Evolutionary conservation across 1,140 invertebrate genomes (phyloP).

Genomic region (Gryllus bimaculatus): DNA sequence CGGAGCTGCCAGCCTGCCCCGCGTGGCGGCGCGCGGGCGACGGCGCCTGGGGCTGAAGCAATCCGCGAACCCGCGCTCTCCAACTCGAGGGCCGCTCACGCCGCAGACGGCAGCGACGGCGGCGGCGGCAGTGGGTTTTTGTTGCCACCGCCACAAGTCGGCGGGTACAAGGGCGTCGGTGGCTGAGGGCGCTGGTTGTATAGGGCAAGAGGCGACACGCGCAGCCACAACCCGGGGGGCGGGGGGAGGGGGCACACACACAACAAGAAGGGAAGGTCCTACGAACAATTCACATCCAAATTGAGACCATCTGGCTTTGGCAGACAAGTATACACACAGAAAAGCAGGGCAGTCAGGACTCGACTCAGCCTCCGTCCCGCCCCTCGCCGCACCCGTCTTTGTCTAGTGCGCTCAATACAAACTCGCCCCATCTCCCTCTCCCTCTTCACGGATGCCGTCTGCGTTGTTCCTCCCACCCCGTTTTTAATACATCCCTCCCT

Average conservation of each 20-base stretch:
- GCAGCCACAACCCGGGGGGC: background rate
- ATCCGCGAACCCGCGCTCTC: too few relatives aligned
- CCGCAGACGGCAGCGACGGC: too few relatives aligned
- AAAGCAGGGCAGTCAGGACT: slow-evolving; percentile 9
- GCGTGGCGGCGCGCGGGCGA: too few relatives aligned
- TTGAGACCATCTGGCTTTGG: slow-evolving; percentile 23
- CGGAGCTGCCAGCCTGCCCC: too few relatives aligned
- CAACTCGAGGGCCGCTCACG: too few relatives aligned
- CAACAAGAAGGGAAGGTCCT: background rate
- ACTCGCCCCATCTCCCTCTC: background rate
- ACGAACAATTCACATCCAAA: slow-evolving; percentile 20
- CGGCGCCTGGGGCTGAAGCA: too few relatives aligned
- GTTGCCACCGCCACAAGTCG: background rate
- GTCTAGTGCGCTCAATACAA: background rate
- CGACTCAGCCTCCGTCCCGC: background rate
- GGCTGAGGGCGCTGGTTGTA: background rate
- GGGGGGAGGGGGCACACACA: background rate
- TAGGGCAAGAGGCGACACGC: background rate
- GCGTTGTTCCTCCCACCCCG: background rate
- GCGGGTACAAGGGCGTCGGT: background rate
- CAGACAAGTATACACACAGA: slow-evolving; percentile 12
- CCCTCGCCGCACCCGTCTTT: background rate
- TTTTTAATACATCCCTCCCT: background rate
- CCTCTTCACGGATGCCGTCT: background rate
- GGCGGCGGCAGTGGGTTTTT: background rate